phyloP scores from a whole-genome alignment of 2,888 invertebrate species.

The Eilema caniola region DNA sequence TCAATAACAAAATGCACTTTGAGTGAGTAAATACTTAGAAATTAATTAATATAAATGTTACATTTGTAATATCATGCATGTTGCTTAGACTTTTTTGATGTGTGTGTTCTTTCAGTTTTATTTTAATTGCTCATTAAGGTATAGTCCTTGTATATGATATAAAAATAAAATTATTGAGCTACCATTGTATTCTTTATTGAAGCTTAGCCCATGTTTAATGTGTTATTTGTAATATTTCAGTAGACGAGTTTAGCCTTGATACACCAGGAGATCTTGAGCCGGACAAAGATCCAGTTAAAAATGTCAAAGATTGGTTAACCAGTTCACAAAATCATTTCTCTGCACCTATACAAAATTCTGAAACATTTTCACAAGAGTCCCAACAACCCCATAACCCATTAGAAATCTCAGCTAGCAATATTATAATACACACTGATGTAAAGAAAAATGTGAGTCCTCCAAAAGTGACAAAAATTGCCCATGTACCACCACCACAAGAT shows the following conservation, averaged over 20 bases:
- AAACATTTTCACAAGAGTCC: constrained; percentile 60
- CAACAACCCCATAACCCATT: constrained; percentile 46
- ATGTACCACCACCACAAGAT: constrained; percentile 66
- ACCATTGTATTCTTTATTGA: background rate
- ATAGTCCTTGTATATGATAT: too few species aligned
- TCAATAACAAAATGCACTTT: too few species aligned
- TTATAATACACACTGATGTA: constrained; percentile 66
- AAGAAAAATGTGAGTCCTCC: constrained; percentile 56
- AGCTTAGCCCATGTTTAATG: background rate
- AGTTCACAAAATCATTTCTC: constrained; percentile 80
- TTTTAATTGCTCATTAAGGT: too few species aligned
- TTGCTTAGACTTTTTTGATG: too few species aligned
- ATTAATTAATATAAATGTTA: too few species aligned
- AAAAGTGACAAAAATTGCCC: constrained; percentile 60
- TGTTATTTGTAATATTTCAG: constrained; percentile 59
- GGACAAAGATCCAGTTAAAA: constrained; percentile 65
- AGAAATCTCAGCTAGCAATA: constrained; percentile 64
- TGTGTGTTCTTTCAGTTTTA: too few species aligned
- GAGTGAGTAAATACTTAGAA: too few species aligned
- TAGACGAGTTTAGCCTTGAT: constrained; percentile 66
- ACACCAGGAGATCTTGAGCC: constrained; percentile 52
- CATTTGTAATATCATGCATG: too few species aligned
- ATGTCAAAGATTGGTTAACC: constrained; percentile 77
- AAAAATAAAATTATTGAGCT: too few species aligned
- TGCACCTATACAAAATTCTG: constrained; percentile 62